A percentile compares a stretch with the other conserved stretches of the same genome.
These are phyloP conservation scores for Hemithea aestivaria DNA, from an alignment of 2,888 invertebrate genomes.

Conservation along the genomic window DNA sequence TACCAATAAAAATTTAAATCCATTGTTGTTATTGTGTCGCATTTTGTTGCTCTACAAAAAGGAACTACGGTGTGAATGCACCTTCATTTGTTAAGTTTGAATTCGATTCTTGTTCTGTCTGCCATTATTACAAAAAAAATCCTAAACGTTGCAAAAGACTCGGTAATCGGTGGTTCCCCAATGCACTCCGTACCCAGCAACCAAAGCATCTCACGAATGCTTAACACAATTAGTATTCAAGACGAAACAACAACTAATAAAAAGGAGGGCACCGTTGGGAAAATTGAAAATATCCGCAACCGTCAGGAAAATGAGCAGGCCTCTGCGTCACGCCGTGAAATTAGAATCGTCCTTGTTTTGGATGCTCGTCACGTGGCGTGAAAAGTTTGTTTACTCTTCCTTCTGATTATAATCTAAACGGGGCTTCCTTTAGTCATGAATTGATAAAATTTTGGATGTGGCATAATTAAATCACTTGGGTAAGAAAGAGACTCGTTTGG, in stretches of 20 bases:
- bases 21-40: too few relatives aligned
- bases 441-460: conserved; percentile 4
- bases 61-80: too few relatives aligned
- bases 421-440: conserved; percentile 6
- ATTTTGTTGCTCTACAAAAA: too few relatives aligned
- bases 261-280: conserved; percentile 66
- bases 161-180: conserved; percentile 14
- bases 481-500: too few relatives aligned
- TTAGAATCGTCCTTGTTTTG: conserved; percentile 57
- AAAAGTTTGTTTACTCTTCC: conserved; percentile 71
- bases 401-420: conserved; percentile 48
- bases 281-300: conserved; percentile 78
- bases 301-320: conserved; percentile 70
- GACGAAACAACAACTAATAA: conserved; percentile 75
- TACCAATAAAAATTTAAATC: too few relatives aligned
- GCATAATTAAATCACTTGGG: too few relatives aligned
- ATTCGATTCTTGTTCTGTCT: too few relatives aligned
- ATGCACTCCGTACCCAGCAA: conserved; percentile 30
- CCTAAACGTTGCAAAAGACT: conserved; percentile 15
- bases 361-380: conserved; percentile 61
- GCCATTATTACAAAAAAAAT: too few relatives aligned
- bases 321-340: conserved; percentile 70
- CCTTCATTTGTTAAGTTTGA: too few relatives aligned
- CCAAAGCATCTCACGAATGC: conserved; percentile 56
- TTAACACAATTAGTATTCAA: conserved; percentile 73